Evolutionary conservation across 2,113 vertebrate genomes (phyloP).

Genomic region (Alaudala cheleensis): DNA sequence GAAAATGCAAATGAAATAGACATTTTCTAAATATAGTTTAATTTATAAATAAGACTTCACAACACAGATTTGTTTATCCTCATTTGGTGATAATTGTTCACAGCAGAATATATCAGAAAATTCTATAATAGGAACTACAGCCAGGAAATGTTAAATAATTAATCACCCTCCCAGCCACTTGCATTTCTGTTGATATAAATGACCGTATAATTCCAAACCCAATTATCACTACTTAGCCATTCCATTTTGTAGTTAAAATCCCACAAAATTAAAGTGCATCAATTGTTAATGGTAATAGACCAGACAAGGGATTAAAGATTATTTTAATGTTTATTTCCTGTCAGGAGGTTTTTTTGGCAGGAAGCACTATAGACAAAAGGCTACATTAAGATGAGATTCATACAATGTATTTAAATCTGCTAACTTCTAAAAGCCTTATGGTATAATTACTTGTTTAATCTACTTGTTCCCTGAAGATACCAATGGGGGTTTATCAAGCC

Average conservation of each 20-base stretch:
- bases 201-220: slow-evolving; percentile 84
- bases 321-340: slow-evolving; percentile 87
- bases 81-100: slow-evolving; percentile 84
- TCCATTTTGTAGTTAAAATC: slow-evolving; percentile 88
- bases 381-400: slow-evolving; percentile 74
- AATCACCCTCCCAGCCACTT: slow-evolving; percentile 79
- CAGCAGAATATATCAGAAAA: slow-evolving; percentile 82
- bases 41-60: slow-evolving; percentile 72
- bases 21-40: slow-evolving; percentile 58
- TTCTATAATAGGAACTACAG: slow-evolving; percentile 83
- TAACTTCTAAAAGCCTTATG: slow-evolving; percentile 79
- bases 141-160: slow-evolving; percentile 89
- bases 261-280: slow-evolving; percentile 84
- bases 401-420: slow-evolving; percentile 76
- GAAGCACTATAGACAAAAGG: slow-evolving; percentile 75
- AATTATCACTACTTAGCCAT: slow-evolving; percentile 85
- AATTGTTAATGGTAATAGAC: slow-evolving; percentile 87
- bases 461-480: slow-evolving; percentile 75
- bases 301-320: slow-evolving; percentile 85
- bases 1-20: slow-evolving; percentile 47
- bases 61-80: slow-evolving; percentile 76
- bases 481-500: slow-evolving; percentile 53
- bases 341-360: slow-evolving; percentile 80
- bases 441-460: slow-evolving; percentile 82
- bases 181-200: slow-evolving; percentile 86